These are phyloP conservation scores for Magallana ariakensis DNA, from an alignment of 1,140 invertebrate genomes.

Conservation along the genomic window DNA sequence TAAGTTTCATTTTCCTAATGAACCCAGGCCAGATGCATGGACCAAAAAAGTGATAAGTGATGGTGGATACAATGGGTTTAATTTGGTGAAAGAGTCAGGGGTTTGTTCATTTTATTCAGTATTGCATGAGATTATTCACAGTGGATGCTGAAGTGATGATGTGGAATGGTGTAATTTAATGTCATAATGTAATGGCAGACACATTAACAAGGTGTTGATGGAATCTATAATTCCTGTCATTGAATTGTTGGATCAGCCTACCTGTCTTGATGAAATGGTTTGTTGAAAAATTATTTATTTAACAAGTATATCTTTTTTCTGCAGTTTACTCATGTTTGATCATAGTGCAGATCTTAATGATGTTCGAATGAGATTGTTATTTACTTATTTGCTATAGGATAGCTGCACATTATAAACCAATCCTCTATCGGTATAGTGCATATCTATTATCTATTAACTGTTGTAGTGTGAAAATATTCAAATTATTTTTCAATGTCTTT, in stretches of 20 bases:
- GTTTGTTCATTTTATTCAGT: neutral
- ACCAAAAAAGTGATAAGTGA: neutral
- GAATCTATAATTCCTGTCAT: neutral
- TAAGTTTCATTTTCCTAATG: slow-evolving; percentile 23
- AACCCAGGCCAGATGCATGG: neutral
- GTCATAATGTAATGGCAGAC: too few species aligned
- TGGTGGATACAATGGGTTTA: neutral
- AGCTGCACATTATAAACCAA: too few species aligned
- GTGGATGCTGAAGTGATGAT: neutral
- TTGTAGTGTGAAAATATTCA: neutral
- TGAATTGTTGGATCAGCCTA: too few species aligned
- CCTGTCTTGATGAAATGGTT: too few species aligned
- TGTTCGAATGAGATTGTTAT: too few species aligned
- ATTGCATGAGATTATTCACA: neutral
- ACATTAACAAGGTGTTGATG: neutral
- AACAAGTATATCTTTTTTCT: too few species aligned
- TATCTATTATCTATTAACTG: too few species aligned
- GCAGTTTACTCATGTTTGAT: too few species aligned
- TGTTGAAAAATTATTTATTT: too few species aligned
- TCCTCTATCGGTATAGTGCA: too few species aligned
- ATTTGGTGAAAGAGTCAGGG: neutral
- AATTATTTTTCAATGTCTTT: neutral
- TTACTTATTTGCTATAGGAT: too few species aligned
- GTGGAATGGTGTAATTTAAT: neutral
- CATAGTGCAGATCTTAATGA: too few species aligned